These are phyloP conservation scores for Hiodon alosoides DNA, from an alignment of 2,113 vertebrate genomes.

Conservation along the genomic window DNA sequence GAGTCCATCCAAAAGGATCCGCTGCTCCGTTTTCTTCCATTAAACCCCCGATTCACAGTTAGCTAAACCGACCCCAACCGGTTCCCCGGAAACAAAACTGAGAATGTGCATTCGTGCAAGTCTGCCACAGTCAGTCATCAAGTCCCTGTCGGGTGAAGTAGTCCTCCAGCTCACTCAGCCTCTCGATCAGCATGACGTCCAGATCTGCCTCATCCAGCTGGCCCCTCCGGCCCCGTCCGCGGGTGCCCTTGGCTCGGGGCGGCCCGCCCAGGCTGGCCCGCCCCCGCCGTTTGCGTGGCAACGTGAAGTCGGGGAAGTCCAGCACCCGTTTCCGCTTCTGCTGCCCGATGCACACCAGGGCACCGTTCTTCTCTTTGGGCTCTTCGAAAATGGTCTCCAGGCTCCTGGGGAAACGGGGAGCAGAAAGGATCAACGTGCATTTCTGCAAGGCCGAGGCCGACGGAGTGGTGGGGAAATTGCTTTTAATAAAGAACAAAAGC, in stretches of 20 bases:
- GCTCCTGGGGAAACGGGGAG: constrained; percentile 58
- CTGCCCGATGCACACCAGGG: constrained; percentile 78
- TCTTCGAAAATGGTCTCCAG: constrained; percentile 96
- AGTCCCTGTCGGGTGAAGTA: constrained; percentile 76
- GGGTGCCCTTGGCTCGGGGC: constrained; percentile 58
- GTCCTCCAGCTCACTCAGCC: constrained; percentile 82
- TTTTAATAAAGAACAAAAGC: not conserved
- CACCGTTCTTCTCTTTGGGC: constrained; percentile 84
- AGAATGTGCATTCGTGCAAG: not conserved
- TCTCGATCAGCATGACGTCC: constrained; percentile 82
- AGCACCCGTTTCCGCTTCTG: constrained; percentile 86
- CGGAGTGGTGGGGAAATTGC: too few relatives aligned
- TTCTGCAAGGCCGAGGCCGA: not conserved
- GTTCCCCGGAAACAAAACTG: too few relatives aligned
- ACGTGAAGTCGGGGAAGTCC: constrained; percentile 87
- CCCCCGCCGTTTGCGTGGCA: constrained; percentile 78
- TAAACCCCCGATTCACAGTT: too few relatives aligned
- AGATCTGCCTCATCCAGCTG: constrained; percentile 67
- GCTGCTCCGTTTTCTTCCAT: too few relatives aligned
- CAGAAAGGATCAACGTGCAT: not conserved
- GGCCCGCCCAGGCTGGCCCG: constrained; percentile 46
- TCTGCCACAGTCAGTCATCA: constrained; percentile 43
- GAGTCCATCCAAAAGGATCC: too few relatives aligned
- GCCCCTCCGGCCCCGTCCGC: constrained; percentile 67
- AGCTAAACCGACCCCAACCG: too few relatives aligned